Conservation (phyloP, 2,888 invertebrate genomes). For the Lacanobia wlatinum region DNA sequence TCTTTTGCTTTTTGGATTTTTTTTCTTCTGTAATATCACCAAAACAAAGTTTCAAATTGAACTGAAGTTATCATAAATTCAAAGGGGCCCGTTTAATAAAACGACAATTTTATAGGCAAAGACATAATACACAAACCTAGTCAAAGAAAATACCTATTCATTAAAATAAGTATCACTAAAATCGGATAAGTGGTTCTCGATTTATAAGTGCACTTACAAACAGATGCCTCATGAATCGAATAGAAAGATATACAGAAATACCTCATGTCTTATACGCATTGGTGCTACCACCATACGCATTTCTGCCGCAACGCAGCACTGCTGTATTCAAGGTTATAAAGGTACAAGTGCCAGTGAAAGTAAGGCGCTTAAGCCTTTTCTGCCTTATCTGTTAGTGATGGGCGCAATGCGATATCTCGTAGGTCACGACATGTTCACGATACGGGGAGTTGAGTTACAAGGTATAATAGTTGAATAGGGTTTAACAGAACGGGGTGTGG, state of each 20-base stretch:
- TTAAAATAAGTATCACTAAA: background rate
- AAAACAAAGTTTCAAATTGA: no score
- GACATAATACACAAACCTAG: background rate
- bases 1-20: no score
- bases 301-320: conserved; percentile 23
- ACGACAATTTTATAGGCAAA: no score
- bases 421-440: background rate
- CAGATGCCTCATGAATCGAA: no score
- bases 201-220: background rate
- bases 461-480: background rate
- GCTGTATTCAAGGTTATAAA: background rate
- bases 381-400: background rate
- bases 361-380: background rate
- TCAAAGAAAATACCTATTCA: background rate
- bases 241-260: background rate
- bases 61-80: no score
- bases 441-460: background rate
- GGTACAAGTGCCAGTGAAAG: background rate
- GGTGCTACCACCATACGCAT: background rate
- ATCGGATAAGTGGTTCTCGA: background rate
- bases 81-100: no score
- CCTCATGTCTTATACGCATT: background rate
- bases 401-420: conserved; percentile 21
- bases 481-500: background rate
- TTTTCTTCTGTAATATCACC: no score